Evolutionary conservation across 2,888 invertebrate species (phyloP), one percentile per base, ranked within the genome.

Genomic region (Lottia scabra): DNA sequence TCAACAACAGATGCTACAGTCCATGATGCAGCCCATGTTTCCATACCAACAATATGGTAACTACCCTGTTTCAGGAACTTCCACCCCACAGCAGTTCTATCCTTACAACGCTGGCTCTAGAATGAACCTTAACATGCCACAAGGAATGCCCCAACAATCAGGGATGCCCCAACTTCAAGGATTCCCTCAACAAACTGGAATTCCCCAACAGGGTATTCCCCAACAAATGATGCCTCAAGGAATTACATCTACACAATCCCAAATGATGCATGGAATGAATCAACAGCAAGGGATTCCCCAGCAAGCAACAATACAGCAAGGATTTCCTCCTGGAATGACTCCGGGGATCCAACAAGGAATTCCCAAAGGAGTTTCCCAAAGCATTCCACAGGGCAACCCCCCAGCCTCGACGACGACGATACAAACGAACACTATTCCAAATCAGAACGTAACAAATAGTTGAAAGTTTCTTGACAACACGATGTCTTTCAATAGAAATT

Each of bases 1-100:
- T 15, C 71, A 63, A n/a, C 70, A 70, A 26, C 70, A 70, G 46
- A 64, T 70, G 46, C 43, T 70, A 19, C 70, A 70, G 27, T 65
- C 70, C 45, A 65, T 63, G 43, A 43, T 70, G 44, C 70, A 70
- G 19, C 46, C 45, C 15, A 65, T 64, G 26, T 65, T 70, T 45
- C 64, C 70, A 45, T 56, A 56, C 23, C 19, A 23, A 23, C 56
- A 56, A 23, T 56, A 56, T 23, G 10, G 13, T 13, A 56, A 23
- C 13, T 56, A 12, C 23, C 56, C 56, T 23, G 23, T 23, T 8
- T 56, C 56, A 12, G 56, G 56, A 19, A 56, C 56, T 23, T 23
- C 19, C 15, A 56, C 56, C 19, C 56, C 56, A 56, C 19, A 56
- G 3, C 56, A 19, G 23, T 56, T 23, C 23, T 56, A 56, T 19